Base-by-base conservation (phyloP, 2,888 invertebrate genomes). In the Blastobasis adustella region DNA sequence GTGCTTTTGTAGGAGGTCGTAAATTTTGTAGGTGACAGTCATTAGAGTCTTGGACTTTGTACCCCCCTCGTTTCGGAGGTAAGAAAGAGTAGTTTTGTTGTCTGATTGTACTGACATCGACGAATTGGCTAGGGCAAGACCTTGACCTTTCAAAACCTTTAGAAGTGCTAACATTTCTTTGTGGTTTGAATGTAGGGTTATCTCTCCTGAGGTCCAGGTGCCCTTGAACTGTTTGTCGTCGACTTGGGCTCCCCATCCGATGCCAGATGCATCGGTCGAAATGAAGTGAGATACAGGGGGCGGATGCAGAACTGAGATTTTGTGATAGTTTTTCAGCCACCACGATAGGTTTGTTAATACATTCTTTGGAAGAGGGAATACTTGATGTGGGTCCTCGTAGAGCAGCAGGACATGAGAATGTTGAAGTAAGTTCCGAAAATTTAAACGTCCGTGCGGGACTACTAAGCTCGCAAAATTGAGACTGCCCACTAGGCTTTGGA, bases 81-180 rank as follows among this genome's bases (percentile, higher is more conserved):
- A 10, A n/a, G 44, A 10, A 10, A 10, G 6, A 44, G 10, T 6
- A 6, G 10, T 44, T 44, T 10, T 10, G 44, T 10, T 44, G n/a
- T 9, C n/a, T 6, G 10, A 9, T 44, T 10, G 10, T 6, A 10
- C 10, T 6, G n/a, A 10, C n/a, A 44, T 2, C 4, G 44, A n/a
- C 9, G 6, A 10, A 9, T 44, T 10, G 7, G 6, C 44, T 6
- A 9, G 44, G 9, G 6, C 4, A 44, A 6, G 4, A 44, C n/a
- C 44, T 9, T 41, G 8, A 41, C 8, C 9, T 7, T 41, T 7
- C 9, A 8, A 7, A 41, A 8, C 41, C 8, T 41, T 7, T 10
- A 49, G 44, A 8, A 55, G 37, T 6, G 50, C 53, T 6, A 38
- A 46, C 41, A 53, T 51, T 46, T 55, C 51, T 38, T 51, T 53